phyloP scores from a whole-genome alignment of 2,888 invertebrate genomes.

The Syrphus vitripennis region DNA sequence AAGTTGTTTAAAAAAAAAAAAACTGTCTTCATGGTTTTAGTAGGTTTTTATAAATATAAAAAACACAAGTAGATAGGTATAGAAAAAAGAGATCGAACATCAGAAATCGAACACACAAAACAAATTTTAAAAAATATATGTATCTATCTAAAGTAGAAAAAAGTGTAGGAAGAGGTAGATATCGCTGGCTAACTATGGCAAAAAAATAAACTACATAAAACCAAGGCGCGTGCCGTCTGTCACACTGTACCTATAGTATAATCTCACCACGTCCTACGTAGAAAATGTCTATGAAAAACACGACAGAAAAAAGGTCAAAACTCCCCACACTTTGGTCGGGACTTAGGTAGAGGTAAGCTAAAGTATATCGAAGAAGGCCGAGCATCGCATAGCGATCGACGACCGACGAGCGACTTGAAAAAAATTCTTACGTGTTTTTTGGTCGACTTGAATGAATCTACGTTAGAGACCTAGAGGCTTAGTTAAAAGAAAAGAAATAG shows the following conservation, averaged over 20 bases:
- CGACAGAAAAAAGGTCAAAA: conserved; percentile 38
- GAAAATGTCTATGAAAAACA: conserved; percentile 16
- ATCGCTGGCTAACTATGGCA: conserved; percentile 13
- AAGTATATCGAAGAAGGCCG: neutral
- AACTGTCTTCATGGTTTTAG: conserved; percentile 25
- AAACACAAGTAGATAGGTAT: neutral
- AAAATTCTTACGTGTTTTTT: neutral
- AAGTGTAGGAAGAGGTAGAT: conserved; percentile 11
- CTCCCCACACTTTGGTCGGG: conserved; percentile 59
- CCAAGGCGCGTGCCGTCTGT: conserved; percentile 69
- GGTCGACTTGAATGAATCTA: conserved; percentile 56
- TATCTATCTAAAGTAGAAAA: neutral
- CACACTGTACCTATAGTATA: conserved; percentile 53
- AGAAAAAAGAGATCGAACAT: conserved; percentile 33
- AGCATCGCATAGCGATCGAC: neutral
- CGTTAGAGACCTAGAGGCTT: neutral
- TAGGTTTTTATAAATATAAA: conserved; percentile 17
- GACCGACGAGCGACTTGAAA: neutral
- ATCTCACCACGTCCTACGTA: conserved; percentile 66
- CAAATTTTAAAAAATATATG: neutral
- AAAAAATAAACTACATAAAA: conserved; percentile 42
- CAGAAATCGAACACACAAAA: conserved; percentile 40
- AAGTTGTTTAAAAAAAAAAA: neutral
- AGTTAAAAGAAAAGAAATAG: neutral
- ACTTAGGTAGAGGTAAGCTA: neutral